Percentiles rank a stretch among this genome's conserved stretches.
Conservation (phyloP, 2,113 vertebrate genomes). For the Prionailurus bengalensis region DNA sequence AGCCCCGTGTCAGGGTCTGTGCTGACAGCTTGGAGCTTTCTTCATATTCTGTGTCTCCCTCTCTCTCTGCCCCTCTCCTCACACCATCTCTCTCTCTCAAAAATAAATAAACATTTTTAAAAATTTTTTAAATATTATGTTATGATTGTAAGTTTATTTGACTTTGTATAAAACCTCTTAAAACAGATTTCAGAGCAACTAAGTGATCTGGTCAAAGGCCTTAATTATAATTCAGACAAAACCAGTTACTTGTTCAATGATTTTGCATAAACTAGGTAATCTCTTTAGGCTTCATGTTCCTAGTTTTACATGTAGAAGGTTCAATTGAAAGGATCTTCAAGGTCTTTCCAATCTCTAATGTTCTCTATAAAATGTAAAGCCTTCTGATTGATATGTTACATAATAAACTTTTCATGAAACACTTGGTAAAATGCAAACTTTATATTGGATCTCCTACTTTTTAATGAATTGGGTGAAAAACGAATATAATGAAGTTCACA, state of each 20-base stretch:
- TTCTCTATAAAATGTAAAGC: neutral
- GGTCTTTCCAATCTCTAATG: neutral
- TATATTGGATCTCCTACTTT: neutral
- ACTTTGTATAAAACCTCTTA: constrained; percentile 13
- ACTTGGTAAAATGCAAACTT: constrained; percentile 41
- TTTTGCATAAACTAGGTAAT: neutral
- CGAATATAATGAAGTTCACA: constrained; percentile 18
- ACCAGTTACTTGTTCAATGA: neutral
- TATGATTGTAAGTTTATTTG: constrained; percentile 15
- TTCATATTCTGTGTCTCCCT: too few relatives aligned
- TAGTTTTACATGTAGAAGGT: neutral
- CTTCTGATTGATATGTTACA: constrained; percentile 24
- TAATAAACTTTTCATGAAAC: constrained; percentile 9
- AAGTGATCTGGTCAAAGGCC: neutral
- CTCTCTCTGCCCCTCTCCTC: too few relatives aligned
- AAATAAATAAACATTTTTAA: too few relatives aligned
- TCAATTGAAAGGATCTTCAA: neutral
- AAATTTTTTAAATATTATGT: neutral
- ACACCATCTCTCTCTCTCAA: too few relatives aligned
- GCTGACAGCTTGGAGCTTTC: too few relatives aligned
- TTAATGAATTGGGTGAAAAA: constrained; percentile 37
- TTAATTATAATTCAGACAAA: constrained; percentile 16
- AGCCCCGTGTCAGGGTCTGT: too few relatives aligned
- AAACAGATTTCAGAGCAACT: neutral
- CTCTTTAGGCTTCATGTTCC: neutral